phyloP scores from a whole-genome alignment of 2,113 vertebrate genomes.

The Xenopus laevis region DNA sequence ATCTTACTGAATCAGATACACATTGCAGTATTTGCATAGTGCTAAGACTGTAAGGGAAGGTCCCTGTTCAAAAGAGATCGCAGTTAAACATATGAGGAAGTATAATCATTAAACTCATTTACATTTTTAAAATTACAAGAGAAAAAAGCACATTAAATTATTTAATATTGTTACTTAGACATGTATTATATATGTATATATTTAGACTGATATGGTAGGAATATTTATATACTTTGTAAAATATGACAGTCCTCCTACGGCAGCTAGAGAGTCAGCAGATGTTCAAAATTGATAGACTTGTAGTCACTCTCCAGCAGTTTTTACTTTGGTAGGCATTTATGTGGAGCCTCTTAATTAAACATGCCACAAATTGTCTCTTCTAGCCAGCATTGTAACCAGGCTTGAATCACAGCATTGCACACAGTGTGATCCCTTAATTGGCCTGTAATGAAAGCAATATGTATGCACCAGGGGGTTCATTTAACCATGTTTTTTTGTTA shows the following conservation, averaged over 20 bases:
- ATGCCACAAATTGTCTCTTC: slow-evolving; percentile 34
- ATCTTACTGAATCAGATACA: too few species aligned
- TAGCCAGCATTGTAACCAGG: slow-evolving; percentile 16
- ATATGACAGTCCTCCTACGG: neutral
- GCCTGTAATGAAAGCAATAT: slow-evolving; percentile 25
- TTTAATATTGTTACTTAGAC: too few species aligned
- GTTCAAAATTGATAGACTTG: slow-evolving; percentile 8
- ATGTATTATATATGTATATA: too few species aligned
- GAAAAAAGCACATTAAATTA: too few species aligned
- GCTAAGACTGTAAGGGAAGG: too few species aligned
- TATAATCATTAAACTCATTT: too few species aligned
- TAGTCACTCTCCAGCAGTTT: slow-evolving; percentile 30
- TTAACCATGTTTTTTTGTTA: slow-evolving; percentile 17
- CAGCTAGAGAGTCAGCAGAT: slow-evolving; percentile 7
- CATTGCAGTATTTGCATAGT: too few species aligned
- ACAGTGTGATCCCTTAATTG: slow-evolving; percentile 35
- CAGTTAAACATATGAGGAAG: too few species aligned
- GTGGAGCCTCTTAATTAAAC: slow-evolving; percentile 35
- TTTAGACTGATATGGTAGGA: too few species aligned
- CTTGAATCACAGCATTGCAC: slow-evolving; percentile 20
- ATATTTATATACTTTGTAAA: neutral
- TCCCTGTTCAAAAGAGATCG: too few species aligned
- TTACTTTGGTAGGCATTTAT: slow-evolving; percentile 29
- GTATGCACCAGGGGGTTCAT: slow-evolving; percentile 10
- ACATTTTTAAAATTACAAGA: too few species aligned